Percentiles rank a stretch among this genome's conserved stretches.
phyloP scores from a whole-genome alignment of 2,797 vertebrate genomes.

The Spondyliosoma cantharus region DNA sequence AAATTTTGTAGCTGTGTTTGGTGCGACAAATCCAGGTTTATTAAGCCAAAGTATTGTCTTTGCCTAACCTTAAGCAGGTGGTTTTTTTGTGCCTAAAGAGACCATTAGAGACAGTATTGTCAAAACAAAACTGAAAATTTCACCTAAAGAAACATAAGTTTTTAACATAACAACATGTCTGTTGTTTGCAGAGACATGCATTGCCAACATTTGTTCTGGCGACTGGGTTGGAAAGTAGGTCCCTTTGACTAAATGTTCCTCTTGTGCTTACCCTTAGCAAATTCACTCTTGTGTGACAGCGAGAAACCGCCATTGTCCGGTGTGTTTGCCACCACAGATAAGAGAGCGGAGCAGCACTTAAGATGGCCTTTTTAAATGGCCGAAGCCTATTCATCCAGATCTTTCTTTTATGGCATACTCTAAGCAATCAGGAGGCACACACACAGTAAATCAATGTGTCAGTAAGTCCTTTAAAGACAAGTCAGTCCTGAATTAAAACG shows the following conservation, averaged over 20 bases:
- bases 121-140: too few species aligned
- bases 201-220: conserved; percentile 8
- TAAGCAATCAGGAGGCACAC: conserved; percentile 61
- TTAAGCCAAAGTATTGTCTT: too few species aligned
- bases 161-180: too few species aligned
- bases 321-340: conserved; percentile 72
- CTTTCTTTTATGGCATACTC: conserved; percentile 67
- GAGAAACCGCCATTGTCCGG: conserved; percentile 60
- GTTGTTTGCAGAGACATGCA: too few species aligned
- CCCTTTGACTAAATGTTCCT: conserved; percentile 44
- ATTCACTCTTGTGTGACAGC: conserved; percentile 57
- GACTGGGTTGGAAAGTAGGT: conserved; percentile 6
- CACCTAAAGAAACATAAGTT: too few species aligned
- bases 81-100: too few species aligned
- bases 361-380: conserved; percentile 68
- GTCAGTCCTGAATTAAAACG: not conserved
- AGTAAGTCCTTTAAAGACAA: conserved; percentile 43
- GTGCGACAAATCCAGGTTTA: too few species aligned
- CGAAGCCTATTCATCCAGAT: conserved; percentile 64
- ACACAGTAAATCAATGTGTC: conserved; percentile 49
- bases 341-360: conserved; percentile 71
- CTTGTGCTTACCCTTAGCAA: conserved; percentile 52
- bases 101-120: too few species aligned
- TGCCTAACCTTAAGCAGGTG: too few species aligned
- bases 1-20: too few species aligned